phyloP scores from a whole-genome alignment of 2,888 invertebrate genomes.

The Holacanthella duospinosa region DNA sequence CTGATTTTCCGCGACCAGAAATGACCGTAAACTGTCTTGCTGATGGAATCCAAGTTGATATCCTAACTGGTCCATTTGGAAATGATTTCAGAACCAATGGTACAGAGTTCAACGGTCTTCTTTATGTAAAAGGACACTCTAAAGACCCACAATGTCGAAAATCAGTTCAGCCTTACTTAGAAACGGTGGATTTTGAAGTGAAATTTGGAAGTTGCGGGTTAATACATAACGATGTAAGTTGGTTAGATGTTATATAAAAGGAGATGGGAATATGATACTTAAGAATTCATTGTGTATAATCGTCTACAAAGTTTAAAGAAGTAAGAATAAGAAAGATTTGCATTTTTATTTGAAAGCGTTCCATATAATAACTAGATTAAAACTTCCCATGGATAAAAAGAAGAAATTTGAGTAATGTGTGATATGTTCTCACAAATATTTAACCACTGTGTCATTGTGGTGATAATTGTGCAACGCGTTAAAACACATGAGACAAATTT shows the following conservation, averaged over 20 bases:
- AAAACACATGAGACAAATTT: too few relatives aligned
- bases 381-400: too few relatives aligned
- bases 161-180: constrained; percentile 60
- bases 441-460: too few relatives aligned
- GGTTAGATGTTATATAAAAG: too few relatives aligned
- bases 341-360: not conserved
- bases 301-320: too few relatives aligned
- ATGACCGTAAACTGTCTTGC: constrained; percentile 81
- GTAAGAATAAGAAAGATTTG: not conserved
- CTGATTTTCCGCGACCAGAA: constrained; percentile 73
- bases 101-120: constrained; percentile 63
- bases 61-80: constrained; percentile 48
- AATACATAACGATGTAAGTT: constrained; percentile 77
- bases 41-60: constrained; percentile 79
- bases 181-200: constrained; percentile 70
- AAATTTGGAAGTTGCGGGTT: constrained; percentile 84
- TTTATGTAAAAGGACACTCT: constrained; percentile 89
- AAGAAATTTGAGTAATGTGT: too few relatives aligned
- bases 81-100: constrained; percentile 17
- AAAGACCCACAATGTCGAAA: constrained; percentile 81
- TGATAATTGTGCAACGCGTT: too few relatives aligned
- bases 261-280: too few relatives aligned
- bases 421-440: too few relatives aligned
- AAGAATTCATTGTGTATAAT: too few relatives aligned
- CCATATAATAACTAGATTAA: too few relatives aligned